Evolutionary conservation across 1,140 invertebrate species (phyloP).

Genomic region (Drosophila nannoptera): DNA sequence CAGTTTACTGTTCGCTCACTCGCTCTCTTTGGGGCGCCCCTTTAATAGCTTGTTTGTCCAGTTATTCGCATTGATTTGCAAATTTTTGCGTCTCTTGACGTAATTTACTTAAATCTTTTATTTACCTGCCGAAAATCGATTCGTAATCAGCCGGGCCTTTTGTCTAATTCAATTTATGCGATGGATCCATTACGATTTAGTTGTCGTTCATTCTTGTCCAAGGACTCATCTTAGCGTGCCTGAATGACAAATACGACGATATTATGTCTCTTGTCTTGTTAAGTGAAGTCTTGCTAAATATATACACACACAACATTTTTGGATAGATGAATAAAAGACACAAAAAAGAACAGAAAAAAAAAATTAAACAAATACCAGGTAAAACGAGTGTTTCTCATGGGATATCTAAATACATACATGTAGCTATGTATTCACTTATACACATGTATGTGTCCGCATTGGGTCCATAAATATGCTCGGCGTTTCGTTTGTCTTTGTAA

Average conservation of each 20-base stretch:
- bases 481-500: constrained; percentile 22
- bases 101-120: constrained; percentile 67
- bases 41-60: constrained; percentile 33
- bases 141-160: constrained; percentile 55
- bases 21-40: neutral
- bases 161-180: constrained; percentile 27
- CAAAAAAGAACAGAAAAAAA: neutral
- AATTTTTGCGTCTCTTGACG: constrained; percentile 54
- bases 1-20: constrained; percentile 22
- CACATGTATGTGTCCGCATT: neutral
- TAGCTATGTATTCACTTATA: neutral
- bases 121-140: constrained; percentile 60
- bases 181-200: constrained; percentile 16
- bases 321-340: too few species aligned
- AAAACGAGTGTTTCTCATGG: constrained; percentile 4
- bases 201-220: constrained; percentile 16
- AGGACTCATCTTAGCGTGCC: constrained; percentile 35
- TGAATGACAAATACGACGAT: neutral
- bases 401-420: neutral
- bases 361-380: neutral
- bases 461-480: neutral
- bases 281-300: neutral
- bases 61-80: constrained; percentile 74
- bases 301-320: too few species aligned
- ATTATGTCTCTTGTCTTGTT: neutral